A percentile compares a stretch with the other conserved stretches of the same genome.
phyloP scores from a whole-genome alignment of 2,888 invertebrate genomes.

The Pollenia griseotomentosa region DNA sequence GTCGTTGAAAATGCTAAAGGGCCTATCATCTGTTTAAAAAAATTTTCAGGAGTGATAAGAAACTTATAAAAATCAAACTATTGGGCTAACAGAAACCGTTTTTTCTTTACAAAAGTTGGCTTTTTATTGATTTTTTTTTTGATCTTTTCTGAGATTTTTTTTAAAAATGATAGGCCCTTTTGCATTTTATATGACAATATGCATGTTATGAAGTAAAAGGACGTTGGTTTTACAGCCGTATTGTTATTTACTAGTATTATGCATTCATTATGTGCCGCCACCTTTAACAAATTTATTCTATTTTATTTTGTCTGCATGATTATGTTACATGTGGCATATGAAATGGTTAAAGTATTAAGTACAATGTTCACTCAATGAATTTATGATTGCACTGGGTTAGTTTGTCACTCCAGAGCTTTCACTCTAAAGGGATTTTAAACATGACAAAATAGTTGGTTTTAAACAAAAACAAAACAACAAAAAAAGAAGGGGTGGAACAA shows the following conservation, averaged over 20 bases:
- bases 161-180: no score
- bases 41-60: no score
- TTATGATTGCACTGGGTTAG: slow-evolving; percentile 71
- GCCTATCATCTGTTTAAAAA: no score
- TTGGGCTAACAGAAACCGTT: no score
- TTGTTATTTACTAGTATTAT: slow-evolving; percentile 22
- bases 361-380: slow-evolving; percentile 73
- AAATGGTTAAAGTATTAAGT: slow-evolving; percentile 68
- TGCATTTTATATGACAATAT: no score
- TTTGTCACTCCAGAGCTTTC: slow-evolving; percentile 38
- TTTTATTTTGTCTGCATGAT: slow-evolving; percentile 63
- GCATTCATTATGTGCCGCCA: slow-evolving; percentile 49
- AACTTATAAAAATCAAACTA: no score
- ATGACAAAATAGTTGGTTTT: slow-evolving; percentile 21
- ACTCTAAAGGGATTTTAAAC: slow-evolving; percentile 50
- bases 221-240: slow-evolving; percentile 4
- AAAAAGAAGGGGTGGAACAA: slow-evolving; percentile 24
- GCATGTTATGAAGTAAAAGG: not conserved
- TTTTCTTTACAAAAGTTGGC: no score
- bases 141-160: no score
- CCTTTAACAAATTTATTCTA: slow-evolving; percentile 52
- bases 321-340: slow-evolving; percentile 71
- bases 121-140: no score
- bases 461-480: slow-evolving; percentile 9
- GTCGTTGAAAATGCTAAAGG: not conserved